These are phyloP conservation scores for Tokudaia muenninki DNA, from an alignment of 2,797 vertebrate species.

Conservation along the genomic window DNA sequence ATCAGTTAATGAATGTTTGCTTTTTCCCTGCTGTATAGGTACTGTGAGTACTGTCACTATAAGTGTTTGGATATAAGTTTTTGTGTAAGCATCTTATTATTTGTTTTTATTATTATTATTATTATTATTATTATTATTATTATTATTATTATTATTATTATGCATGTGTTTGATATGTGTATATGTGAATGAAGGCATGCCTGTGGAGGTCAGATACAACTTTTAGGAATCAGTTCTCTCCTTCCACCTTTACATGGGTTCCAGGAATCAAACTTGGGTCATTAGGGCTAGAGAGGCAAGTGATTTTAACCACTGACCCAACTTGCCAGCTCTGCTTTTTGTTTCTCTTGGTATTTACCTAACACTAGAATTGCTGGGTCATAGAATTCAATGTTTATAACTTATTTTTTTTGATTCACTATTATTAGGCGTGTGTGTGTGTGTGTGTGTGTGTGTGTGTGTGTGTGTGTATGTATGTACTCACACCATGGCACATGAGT, in stretches of 20 bases:
- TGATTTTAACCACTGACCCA: not conserved
- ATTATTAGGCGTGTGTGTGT: not conserved
- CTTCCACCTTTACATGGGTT: not conserved
- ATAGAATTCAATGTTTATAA: not conserved
- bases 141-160: not conserved
- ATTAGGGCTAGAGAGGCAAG: not conserved
- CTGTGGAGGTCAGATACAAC: not conserved
- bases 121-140: not conserved
- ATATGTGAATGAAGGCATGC: not conserved
- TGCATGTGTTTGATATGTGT: not conserved
- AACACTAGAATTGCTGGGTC: conserved; percentile 8
- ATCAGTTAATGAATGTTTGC: conserved; percentile 22
- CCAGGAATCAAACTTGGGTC: not conserved
- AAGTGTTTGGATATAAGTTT: not conserved
- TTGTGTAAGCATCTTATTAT: not conserved
- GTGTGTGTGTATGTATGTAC: not conserved
- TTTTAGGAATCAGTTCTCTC: not conserved
- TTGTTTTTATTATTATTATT: no score
- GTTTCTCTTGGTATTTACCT: conserved; percentile 12
- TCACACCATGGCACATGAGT: not conserved
- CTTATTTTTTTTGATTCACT: not conserved
- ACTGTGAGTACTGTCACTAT: not conserved
- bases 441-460: not conserved
- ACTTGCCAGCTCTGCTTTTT: not conserved
- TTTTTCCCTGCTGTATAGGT: not conserved